A percentile compares a stretch with the other conserved stretches of the same genome.
Conservation (phyloP, 53 echinoderm and acorn worm genomes). For the Stichopus horrens region DNA sequence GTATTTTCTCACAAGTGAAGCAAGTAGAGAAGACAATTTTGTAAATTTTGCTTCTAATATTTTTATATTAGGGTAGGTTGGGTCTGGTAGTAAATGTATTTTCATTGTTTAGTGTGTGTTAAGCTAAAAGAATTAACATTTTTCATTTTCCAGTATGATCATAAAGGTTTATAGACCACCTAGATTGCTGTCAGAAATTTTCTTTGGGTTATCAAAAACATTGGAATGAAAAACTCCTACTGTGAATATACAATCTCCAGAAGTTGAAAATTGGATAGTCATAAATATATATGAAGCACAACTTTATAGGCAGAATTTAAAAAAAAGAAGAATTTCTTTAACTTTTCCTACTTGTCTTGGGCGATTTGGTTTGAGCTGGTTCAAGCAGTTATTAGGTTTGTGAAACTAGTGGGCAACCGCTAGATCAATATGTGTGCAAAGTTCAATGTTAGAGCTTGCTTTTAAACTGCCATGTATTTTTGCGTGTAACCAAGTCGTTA, state of each 20-base stretch:
- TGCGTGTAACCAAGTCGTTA: constrained; percentile 43
- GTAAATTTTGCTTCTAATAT: constrained; percentile 18
- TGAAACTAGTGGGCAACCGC: background rate
- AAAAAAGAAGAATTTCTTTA: background rate
- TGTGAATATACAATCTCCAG: no score
- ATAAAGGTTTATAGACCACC: background rate
- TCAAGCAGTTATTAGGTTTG: background rate
- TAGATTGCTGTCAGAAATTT: background rate
- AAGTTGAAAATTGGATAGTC: background rate
- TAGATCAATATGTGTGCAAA: constrained; percentile 8
- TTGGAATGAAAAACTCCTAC: background rate
- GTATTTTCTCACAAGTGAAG: background rate
- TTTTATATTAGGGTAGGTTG: constrained; percentile 18
- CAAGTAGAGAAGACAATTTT: background rate
- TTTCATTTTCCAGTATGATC: background rate
- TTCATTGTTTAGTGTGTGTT: constrained; percentile 2
- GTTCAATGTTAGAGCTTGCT: constrained; percentile 22
- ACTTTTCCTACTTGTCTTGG: background rate
- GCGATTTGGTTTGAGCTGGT: background rate
- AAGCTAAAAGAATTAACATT: constrained; percentile 14
- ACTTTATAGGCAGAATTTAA: constrained; percentile 4
- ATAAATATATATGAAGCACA: constrained; percentile 8
- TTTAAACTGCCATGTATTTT: constrained; percentile 46
- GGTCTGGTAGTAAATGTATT: background rate
- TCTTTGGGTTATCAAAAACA: background rate